These are phyloP conservation scores for Drosophila insularis DNA, from an alignment of 1,140 invertebrate species.

Conservation along the genomic window DNA sequence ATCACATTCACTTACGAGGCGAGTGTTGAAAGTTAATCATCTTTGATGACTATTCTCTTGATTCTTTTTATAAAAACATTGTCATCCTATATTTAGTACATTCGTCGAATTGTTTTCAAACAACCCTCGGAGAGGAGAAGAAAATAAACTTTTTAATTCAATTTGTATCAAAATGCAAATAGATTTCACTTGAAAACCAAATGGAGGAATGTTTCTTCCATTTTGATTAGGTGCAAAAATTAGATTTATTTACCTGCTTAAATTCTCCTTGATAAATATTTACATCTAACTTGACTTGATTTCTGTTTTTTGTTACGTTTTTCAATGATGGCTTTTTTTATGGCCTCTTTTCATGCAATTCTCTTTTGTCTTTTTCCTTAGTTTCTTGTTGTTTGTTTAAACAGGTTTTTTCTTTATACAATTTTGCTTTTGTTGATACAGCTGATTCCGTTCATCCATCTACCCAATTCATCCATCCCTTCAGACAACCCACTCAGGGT, in stretches of 20 bases:
- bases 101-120: constrained; percentile 15
- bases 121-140: background rate
- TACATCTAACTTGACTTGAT: background rate
- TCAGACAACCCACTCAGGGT: constrained; percentile 32
- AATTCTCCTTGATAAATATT: constrained; percentile 16
- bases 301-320: background rate
- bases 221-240: background rate
- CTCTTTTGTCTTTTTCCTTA: constrained; percentile 4
- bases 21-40: background rate
- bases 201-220: background rate
- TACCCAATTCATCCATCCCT: background rate
- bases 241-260: constrained; percentile 9
- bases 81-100: too few species aligned
- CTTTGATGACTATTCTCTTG: too few species aligned
- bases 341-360: constrained; percentile 3
- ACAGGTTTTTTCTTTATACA: background rate
- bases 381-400: constrained; percentile 6
- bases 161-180: constrained; percentile 61
- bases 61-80: too few species aligned
- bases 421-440: background rate
- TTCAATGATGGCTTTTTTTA: constrained; percentile 13
- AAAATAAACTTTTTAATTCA: constrained; percentile 59
- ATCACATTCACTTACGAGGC: constrained; percentile 1
- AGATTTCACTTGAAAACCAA: constrained; percentile 11
- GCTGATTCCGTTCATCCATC: background rate